Conservation (phyloP, 2,888 invertebrate species). For the Orgyia antiqua region DNA sequence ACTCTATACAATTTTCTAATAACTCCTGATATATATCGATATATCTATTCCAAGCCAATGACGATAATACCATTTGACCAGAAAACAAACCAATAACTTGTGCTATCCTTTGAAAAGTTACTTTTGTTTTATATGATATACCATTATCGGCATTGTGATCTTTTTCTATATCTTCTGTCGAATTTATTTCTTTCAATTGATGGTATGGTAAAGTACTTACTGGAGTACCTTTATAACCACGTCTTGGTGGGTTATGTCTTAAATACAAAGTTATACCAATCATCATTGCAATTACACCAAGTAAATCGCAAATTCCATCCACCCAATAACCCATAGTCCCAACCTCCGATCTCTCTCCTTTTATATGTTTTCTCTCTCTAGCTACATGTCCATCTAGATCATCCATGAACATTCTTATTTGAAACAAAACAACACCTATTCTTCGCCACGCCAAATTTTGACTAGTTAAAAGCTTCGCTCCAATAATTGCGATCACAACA, state of each 20-base stretch:
- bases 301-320: constrained; percentile 88
- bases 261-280: constrained; percentile 83
- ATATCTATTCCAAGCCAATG: constrained; percentile 90
- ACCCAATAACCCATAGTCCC: constrained; percentile 89
- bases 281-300: constrained; percentile 85
- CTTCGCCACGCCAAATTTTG: constrained; percentile 84
- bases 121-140: constrained; percentile 82
- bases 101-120: constrained; percentile 81
- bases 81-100: constrained; percentile 82
- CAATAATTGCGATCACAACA: constrained; percentile 84
- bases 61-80: constrained; percentile 85
- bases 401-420: constrained; percentile 89
- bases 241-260: constrained; percentile 84
- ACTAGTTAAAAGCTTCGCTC: constrained; percentile 86
- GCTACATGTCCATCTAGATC: constrained; percentile 93
- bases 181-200: constrained; percentile 62
- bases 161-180: constrained; percentile 65
- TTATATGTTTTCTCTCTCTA: constrained; percentile 84
- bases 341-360: constrained; percentile 88
- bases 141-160: constrained; percentile 65
- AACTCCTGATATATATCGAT: constrained; percentile 88
- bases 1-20: constrained; percentile 80
- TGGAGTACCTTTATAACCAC: constrained; percentile 82
- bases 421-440: constrained; percentile 86
- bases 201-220: constrained; percentile 77